phyloP scores from a whole-genome alignment of 2,888 invertebrate species.

The Microplitis manilae region DNA sequence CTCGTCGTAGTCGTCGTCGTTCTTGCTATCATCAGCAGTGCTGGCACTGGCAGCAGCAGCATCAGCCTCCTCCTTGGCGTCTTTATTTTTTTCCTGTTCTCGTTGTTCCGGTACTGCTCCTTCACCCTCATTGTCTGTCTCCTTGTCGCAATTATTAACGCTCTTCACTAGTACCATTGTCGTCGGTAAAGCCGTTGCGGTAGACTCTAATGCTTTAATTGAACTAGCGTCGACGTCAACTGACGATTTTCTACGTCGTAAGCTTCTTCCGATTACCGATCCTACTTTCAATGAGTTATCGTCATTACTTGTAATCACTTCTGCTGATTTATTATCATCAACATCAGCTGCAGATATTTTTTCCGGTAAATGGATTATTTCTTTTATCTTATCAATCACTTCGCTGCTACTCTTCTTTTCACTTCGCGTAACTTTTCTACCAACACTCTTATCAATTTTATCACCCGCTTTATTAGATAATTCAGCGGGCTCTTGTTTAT shows the following conservation, averaged over 20 bases:
- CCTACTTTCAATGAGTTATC: not conserved
- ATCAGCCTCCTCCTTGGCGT: not conserved
- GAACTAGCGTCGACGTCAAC: not conserved
- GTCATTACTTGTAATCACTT: not conserved
- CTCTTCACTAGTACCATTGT: not conserved
- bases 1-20: conserved; percentile 28
- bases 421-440: conserved; percentile 60
- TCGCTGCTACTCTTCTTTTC: conserved; percentile 45
- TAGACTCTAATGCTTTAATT: conserved; percentile 10
- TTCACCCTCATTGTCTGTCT: conserved; percentile 32
- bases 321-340: not conserved
- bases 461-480: conserved; percentile 3
- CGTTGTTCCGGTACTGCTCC: conserved; percentile 19
- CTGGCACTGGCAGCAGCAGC: conserved; percentile 10
- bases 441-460: conserved; percentile 30
- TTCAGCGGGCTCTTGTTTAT: conserved; percentile 4
- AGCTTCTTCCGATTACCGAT: not conserved
- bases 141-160: conserved; percentile 25
- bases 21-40: conserved; percentile 13
- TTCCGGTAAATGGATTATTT: not conserved
- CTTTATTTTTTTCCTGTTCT: not conserved
- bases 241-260: not conserved
- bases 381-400: not conserved
- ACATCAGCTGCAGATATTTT: not conserved
- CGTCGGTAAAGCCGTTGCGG: not conserved